Evolutionary conservation across 1,140 invertebrate genomes (phyloP).

Genomic region (Globodera rostochiensis): DNA sequence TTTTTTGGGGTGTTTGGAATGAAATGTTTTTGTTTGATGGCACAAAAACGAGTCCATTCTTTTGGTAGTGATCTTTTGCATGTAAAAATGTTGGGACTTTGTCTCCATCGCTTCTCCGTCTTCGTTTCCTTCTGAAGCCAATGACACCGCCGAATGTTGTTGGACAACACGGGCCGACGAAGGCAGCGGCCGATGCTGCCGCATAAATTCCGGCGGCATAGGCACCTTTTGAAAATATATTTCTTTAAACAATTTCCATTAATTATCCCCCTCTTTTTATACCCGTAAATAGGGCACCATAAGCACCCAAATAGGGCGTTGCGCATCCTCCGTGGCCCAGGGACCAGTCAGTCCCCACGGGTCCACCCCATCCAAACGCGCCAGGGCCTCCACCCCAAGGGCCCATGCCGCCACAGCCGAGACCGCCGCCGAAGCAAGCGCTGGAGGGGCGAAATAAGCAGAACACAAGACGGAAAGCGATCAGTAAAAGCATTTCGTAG

Average conservation of each 20-base stretch:
- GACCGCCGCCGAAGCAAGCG: constrained; percentile 3
- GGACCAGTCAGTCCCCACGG: not conserved
- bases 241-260: not conserved
- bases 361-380: not conserved
- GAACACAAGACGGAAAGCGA: not conserved
- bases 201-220: constrained; percentile 9
- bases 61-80: too few species aligned
- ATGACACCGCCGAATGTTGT: not conserved
- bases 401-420: constrained; percentile 1
- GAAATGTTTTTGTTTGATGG: too few species aligned
- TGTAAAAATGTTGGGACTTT: not conserved
- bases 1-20: too few species aligned
- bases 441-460: not conserved
- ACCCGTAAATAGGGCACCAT: not conserved
- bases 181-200: constrained; percentile 40
- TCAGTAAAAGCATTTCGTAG: not conserved
- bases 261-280: not conserved
- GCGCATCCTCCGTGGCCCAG: not conserved
- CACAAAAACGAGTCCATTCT: too few species aligned
- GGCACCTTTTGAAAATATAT: not conserved
- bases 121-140: not conserved
- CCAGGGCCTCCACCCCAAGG: not conserved
- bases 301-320: not conserved
- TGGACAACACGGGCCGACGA: constrained; percentile 31
- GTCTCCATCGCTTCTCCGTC: not conserved